These are phyloP conservation scores for Mugil cephalus DNA, from an alignment of 2,113 vertebrate genomes.

Conservation along the genomic window DNA sequence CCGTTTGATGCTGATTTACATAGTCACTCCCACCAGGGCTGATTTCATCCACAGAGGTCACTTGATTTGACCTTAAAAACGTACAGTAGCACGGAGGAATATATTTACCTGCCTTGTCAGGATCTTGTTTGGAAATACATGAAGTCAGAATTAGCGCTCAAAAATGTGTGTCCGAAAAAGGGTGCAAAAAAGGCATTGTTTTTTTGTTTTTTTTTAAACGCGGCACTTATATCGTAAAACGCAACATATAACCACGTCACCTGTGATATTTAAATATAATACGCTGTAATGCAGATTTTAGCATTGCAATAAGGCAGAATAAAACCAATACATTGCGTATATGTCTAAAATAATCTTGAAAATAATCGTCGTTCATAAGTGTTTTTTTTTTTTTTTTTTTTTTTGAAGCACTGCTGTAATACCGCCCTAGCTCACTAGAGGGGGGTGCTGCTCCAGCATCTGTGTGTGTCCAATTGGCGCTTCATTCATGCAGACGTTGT, in stretches of 20 bases:
- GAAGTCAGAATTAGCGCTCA: neutral
- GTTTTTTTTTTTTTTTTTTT: neutral
- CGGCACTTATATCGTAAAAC: neutral
- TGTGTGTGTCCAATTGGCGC: neutral
- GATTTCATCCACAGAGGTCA: neutral
- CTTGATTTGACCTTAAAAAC: neutral
- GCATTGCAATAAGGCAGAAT: neutral
- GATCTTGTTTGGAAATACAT: neutral
- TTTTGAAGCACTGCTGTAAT: slow-evolving; percentile 5
- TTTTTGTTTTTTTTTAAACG: neutral
- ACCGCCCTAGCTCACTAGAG: neutral
- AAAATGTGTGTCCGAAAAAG: neutral
- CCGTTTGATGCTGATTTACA: slow-evolving; percentile 58
- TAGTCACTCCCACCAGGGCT: slow-evolving; percentile 55
- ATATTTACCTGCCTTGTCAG: neutral
- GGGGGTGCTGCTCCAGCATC: slow-evolving; percentile 46
- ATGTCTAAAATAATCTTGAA: neutral
- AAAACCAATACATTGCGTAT: neutral
- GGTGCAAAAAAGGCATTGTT: neutral
- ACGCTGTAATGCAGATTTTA: neutral
- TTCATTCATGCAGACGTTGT: neutral
- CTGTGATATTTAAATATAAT: neutral
- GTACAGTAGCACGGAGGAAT: neutral
- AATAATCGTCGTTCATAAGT: neutral
- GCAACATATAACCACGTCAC: neutral